Evolutionary conservation across 1,140 invertebrate genomes (phyloP).

Genomic region (Aplysia californica): DNA sequence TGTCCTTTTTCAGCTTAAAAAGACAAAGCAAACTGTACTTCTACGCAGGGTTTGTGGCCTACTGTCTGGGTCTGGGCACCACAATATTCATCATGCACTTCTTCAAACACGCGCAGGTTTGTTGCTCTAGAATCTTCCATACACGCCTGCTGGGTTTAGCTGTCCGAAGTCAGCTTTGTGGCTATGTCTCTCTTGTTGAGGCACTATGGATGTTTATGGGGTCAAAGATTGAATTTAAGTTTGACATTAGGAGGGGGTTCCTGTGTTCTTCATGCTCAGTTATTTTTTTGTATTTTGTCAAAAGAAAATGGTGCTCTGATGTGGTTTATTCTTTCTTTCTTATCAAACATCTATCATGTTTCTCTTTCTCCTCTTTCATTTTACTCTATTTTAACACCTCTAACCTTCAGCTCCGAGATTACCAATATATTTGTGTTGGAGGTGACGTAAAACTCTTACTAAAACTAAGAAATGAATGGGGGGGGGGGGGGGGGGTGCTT

Average conservation of each 20-base stretch:
- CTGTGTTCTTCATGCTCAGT: neutral
- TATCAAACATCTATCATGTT: too few species aligned
- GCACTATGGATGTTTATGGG: too few species aligned
- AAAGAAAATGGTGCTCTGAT: neutral
- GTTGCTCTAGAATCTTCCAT: neutral
- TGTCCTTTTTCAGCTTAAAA: conserved; percentile 68
- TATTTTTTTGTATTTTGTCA: neutral
- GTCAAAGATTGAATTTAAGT: neutral
- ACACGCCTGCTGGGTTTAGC: neutral
- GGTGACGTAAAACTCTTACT: too few species aligned
- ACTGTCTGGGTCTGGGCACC: conserved; percentile 90
- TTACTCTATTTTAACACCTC: too few species aligned
- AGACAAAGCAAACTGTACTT: conserved; percentile 92
- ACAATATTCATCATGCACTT: conserved; percentile 99
- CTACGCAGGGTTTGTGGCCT: conserved; percentile 92
- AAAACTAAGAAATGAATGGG: too few species aligned
- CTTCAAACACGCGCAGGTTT: conserved; percentile 91
- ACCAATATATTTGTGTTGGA: too few species aligned
- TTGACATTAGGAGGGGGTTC: neutral
- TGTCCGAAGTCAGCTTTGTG: neutral
- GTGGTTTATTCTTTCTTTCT: too few species aligned
- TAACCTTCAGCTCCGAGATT: too few species aligned
- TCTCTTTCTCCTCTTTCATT: too few species aligned
- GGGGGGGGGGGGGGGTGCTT: too few species aligned
- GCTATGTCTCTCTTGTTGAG: too few species aligned